Conservation (phyloP, 1,140 invertebrate species). For the Saccostrea cuccullata region DNA sequence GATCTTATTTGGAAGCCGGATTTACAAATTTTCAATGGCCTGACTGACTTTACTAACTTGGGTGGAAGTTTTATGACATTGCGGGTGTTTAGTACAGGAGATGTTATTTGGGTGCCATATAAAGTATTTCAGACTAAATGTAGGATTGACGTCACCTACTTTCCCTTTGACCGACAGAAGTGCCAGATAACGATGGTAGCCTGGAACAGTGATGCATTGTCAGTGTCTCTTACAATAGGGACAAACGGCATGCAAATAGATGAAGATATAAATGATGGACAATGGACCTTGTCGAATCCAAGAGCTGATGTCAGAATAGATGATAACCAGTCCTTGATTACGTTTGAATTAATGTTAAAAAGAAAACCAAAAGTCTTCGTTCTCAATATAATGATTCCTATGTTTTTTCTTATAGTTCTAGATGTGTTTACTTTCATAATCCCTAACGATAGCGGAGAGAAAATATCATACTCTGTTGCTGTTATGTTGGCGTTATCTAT, state of each 20-base stretch:
- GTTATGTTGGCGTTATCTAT: slow-evolving; percentile 49
- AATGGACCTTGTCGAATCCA: slow-evolving; percentile 38
- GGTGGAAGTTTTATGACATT: slow-evolving; percentile 40
- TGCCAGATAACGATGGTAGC: slow-evolving; percentile 46
- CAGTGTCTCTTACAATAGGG: slow-evolving; percentile 10
- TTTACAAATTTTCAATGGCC: slow-evolving; percentile 47
- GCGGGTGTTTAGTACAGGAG: neutral
- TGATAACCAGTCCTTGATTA: slow-evolving; percentile 1
- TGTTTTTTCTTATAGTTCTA: slow-evolving; percentile 46
- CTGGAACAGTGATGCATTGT: slow-evolving; percentile 9
- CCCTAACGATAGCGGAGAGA: slow-evolving; percentile 51
- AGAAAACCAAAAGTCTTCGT: slow-evolving; percentile 34
- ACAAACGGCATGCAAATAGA: neutral
- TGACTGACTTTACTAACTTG: slow-evolving; percentile 45
- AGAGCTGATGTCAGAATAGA: neutral
- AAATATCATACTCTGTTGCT: slow-evolving; percentile 51
- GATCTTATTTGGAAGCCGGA: slow-evolving; percentile 49
- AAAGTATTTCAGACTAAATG: slow-evolving; percentile 55
- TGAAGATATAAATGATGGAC: neutral
- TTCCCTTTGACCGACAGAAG: slow-evolving; percentile 48
- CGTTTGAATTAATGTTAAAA: slow-evolving; percentile 48
- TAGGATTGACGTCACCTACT: slow-evolving; percentile 46
- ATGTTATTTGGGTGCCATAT: slow-evolving; percentile 38
- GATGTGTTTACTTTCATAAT: slow-evolving; percentile 48
- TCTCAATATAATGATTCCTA: slow-evolving; percentile 47